These are phyloP conservation scores for Achroia grisella DNA, from an alignment of 1,140 invertebrate genomes.

Conservation along the genomic window DNA sequence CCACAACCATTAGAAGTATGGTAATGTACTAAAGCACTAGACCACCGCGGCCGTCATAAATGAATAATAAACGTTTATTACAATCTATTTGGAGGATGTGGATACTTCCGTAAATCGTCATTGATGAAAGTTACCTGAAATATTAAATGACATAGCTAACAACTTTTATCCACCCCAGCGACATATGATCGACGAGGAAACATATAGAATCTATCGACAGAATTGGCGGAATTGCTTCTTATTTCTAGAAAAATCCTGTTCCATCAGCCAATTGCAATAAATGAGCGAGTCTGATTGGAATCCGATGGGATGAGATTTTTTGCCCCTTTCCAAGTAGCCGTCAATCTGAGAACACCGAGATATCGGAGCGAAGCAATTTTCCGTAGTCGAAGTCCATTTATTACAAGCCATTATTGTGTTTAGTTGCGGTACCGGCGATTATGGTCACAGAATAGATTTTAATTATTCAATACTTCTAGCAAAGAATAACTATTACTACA, in stretches of 20 bases:
- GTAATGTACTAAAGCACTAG: too few relatives aligned
- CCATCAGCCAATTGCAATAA: constrained; percentile 37
- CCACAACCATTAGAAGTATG: too few relatives aligned
- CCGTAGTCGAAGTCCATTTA: constrained; percentile 18
- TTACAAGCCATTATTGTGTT: constrained; percentile 27
- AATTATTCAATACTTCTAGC: constrained; percentile 1
- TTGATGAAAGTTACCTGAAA: too few relatives aligned
- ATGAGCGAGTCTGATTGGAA: constrained; percentile 38
- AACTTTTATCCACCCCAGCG: too few relatives aligned
- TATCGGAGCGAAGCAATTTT: constrained; percentile 21
- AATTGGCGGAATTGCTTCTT: constrained; percentile 16
- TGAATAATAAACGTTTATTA: too few relatives aligned
- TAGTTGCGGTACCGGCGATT: constrained; percentile 8
- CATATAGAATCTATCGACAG: background rate
- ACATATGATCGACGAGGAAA: background rate
- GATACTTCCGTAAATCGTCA: too few relatives aligned
- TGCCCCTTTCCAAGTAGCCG: constrained; percentile 13
- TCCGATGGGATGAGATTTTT: constrained; percentile 32
- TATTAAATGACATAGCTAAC: too few relatives aligned
- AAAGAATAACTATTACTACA: too few relatives aligned
- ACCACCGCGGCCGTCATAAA: too few relatives aligned
- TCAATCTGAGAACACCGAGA: constrained; percentile 20
- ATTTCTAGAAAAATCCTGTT: constrained; percentile 26
- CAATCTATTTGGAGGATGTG: too few relatives aligned
- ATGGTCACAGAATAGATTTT: background rate